These are phyloP conservation scores for Nemapogon koenigi DNA, from an alignment of 2,888 invertebrate genomes.

Conservation along the genomic window DNA sequence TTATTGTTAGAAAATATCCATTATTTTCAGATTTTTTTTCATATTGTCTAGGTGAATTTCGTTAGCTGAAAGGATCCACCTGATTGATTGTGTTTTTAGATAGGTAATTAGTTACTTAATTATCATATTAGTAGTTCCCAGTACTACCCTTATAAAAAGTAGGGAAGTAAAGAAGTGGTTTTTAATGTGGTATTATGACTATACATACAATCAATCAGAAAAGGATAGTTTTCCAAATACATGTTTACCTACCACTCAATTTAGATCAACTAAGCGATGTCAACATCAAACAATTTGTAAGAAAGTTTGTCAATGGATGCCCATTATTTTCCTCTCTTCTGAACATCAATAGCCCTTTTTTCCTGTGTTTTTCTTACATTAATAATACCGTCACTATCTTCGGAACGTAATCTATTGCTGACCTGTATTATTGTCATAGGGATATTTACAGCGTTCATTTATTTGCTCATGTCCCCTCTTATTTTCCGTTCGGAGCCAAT, in stretches of 20 bases:
- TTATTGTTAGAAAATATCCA: too few relatives aligned
- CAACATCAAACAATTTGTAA: conserved; percentile 7
- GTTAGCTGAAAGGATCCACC: too few relatives aligned
- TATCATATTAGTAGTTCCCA: not conserved
- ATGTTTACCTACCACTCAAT: not conserved
- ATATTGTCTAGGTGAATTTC: too few relatives aligned
- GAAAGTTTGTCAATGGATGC: conserved; percentile 33
- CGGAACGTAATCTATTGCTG: conserved; percentile 58
- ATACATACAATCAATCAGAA: not conserved
- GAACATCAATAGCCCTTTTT: conserved; percentile 42
- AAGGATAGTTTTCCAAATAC: not conserved
- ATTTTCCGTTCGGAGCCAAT: conserved; percentile 64
- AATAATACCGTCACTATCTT: conserved; percentile 55
- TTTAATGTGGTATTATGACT: not conserved
- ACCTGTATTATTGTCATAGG: conserved; percentile 65
- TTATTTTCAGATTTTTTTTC: too few relatives aligned
- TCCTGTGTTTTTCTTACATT: conserved; percentile 58
- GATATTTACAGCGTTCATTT: conserved; percentile 62
- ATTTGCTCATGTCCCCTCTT: conserved; percentile 61
- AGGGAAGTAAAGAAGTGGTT: not conserved
- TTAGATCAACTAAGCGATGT: not conserved
- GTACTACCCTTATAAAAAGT: not conserved
- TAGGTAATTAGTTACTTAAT: not conserved
- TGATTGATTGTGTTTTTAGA: not conserved
- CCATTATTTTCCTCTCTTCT: conserved; percentile 37